Evolutionary conservation across 35 echinoderm and acorn worm species (phyloP), one percentile per base, ranked within the genome.

Genomic region (Eucidaris tribuloides): DNA sequence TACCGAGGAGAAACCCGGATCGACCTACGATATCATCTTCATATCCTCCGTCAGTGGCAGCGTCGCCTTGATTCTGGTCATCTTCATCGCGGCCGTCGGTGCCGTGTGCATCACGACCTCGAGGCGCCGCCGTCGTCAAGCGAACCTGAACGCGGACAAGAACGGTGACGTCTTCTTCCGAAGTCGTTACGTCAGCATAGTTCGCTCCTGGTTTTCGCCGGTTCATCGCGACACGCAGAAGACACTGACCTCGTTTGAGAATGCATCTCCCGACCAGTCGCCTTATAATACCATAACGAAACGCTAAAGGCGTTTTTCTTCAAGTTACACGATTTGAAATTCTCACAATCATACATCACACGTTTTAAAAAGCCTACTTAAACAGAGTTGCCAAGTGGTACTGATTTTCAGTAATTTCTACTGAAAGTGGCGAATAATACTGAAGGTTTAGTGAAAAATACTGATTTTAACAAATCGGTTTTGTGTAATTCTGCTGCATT

Each of bases 201-300:
- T 79, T 24, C 76, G 77, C 24, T 88, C 85, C 33, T 88, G 85
- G 85, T 48, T 88, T 62, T 88, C 66, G 38, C 85, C 85, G 11
- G 85, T 88, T 2, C 85, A 88, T 37, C 38, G 19, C 22, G 57
- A 55, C 58, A 88, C 85, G 1, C 85, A 81, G 40, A 63, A 63
- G 29, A 60, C 76, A 37, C 58, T 88, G 29, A 77, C 85, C 17
- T 59, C 77, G 0, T 88, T 79, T 71, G 76, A 62, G 58, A 36
- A 36, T 22, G 35, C 68, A 24, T 35, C 68, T 25, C 68, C 68
- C 6, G 68, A 74, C 37, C 35, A 74, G 37, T 74, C 68, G 35
- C 68, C 68, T 1, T 74, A 74, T 44, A 74, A 74, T 74, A 74
- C 68, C n/a, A 44, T 74, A 25, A 23, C n/a, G n/a, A n/a, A n/a